These are phyloP conservation scores for Mellivora capensis DNA, from an alignment of 2,113 vertebrate genomes.

Conservation along the genomic window DNA sequence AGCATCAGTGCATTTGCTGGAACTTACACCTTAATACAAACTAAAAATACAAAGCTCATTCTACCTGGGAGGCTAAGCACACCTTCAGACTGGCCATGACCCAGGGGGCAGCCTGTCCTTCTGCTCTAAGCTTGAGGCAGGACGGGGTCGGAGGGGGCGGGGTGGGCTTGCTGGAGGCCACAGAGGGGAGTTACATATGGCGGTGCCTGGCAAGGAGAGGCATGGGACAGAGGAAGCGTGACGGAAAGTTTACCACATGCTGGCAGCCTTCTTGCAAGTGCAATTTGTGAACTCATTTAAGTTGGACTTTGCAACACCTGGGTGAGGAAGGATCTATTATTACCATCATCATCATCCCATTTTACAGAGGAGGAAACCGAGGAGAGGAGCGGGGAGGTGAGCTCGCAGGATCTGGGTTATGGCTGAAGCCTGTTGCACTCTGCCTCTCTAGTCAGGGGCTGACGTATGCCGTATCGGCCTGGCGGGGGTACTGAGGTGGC, in stretches of 20 bases:
- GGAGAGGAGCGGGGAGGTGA: background rate
- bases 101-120: background rate
- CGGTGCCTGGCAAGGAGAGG: background rate
- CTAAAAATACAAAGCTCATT: background rate
- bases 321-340: too few relatives aligned
- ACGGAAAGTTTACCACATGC: background rate
- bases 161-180: background rate
- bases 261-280: background rate
- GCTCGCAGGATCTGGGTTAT: background rate
- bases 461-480: background rate
- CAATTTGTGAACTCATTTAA: background rate
- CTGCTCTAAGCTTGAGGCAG: background rate
- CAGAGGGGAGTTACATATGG: background rate
- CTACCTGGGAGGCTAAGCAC: background rate
- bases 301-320: background rate
- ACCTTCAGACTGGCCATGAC: background rate
- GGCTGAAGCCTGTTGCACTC: background rate
- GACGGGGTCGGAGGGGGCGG: too few relatives aligned
- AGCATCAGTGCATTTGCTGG: background rate
- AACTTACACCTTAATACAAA: background rate
- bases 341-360: background rate
- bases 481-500: background rate
- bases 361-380: background rate
- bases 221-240: background rate
- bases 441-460: background rate